Evolutionary conservation across 1,140 invertebrate genomes (phyloP), one percentile per base, ranked within the genome.

Genomic region (Pomacea maculata): DNA sequence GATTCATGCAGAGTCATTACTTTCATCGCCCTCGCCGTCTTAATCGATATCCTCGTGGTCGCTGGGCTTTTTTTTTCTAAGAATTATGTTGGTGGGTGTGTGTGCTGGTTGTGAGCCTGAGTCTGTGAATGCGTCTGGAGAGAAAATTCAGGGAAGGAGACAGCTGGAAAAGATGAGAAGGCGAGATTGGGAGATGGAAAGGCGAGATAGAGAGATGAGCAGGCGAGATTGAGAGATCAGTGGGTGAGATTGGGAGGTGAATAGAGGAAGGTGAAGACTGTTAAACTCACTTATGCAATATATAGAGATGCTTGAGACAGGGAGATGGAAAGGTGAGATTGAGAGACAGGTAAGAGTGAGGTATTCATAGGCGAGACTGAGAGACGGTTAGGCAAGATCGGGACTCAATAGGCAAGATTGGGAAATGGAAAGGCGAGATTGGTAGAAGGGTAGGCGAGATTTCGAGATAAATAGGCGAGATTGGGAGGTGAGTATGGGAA

Each of bases 401-500:
- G 5, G 67, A 72, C 9, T 19, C 1, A 52, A 67, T 55, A 21
- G 71, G 65, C 29, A 5, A 25, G 21, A n/a, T 14, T 17, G 52
- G 29, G 70, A 72, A 11, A 73, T 25, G 52, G 57, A 54, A 54
- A 45, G 67, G 45, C 10, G 34, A 21, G 54, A 21, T 12, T 34
- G 29, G 65, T 5, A 55, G 57, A 55, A 79, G 80, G 45, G 34
- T n/a, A 61, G 61, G 8, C 45, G 74, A 78, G 74, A 80, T 75
- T 55, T 19, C 5, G 61, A 80, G 74, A 80, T 25, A 64, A 54
- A 55, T 45, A 79, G 29, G 54, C 45, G 55, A 12, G 45, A 34
- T 29, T n/a, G 45, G 34, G 68, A 71, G 68, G 45, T 11, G n/a
- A n/a, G 68, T 25, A 55, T 8, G 57, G 25, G 17, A 1, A 67